phyloP scores from a whole-genome alignment of 2,113 vertebrate genomes.

The Ptyas mucosa region DNA sequence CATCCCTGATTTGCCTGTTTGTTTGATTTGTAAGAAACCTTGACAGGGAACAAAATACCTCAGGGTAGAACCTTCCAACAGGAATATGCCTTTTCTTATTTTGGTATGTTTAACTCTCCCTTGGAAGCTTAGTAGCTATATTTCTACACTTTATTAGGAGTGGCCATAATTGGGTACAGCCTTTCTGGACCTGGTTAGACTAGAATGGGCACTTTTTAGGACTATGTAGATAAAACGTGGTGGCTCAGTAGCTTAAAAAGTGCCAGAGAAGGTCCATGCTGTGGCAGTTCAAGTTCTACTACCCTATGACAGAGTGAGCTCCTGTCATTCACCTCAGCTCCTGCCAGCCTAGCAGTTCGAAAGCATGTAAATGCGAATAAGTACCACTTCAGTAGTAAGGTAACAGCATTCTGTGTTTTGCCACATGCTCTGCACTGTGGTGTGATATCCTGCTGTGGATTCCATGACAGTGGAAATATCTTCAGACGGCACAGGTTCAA shows the following conservation, averaged over 20 bases:
- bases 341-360: neutral
- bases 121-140: neutral
- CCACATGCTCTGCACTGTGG: too few relatives aligned
- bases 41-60: neutral
- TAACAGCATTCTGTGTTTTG: too few relatives aligned
- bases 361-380: too few relatives aligned
- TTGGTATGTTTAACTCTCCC: neutral
- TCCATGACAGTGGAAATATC: too few relatives aligned
- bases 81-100: neutral
- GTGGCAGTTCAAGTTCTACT: neutral
- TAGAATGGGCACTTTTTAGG: neutral
- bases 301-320: neutral
- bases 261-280: neutral
- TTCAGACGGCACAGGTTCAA: too few relatives aligned
- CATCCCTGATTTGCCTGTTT: neutral
- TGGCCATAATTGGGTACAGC: neutral
- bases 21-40: neutral
- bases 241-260: neutral
- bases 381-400: too few relatives aligned
- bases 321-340: neutral
- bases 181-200: neutral
- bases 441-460: too few relatives aligned
- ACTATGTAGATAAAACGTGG: neutral
- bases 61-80: neutral
- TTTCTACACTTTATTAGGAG: neutral